These are phyloP conservation scores for Phengaris alcon DNA, from an alignment of 2,888 invertebrate genomes.

Conservation along the genomic window DNA sequence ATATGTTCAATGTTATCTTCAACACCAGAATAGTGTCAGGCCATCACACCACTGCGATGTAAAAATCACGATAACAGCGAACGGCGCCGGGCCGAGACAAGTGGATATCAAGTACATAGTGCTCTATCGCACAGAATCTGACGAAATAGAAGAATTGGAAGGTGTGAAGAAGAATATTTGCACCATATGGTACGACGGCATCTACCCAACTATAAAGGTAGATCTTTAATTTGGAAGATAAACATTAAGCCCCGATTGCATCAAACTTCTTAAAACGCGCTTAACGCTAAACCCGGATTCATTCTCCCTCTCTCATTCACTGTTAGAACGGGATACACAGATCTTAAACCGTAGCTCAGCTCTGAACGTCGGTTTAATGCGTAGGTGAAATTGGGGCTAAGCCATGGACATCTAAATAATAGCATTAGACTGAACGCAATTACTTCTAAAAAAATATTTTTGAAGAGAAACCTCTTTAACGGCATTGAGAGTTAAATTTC, in stretches of 20 bases:
- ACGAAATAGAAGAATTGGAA: conserved; percentile 64
- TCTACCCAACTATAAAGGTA: conserved; percentile 70
- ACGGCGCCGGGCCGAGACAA: conserved; percentile 63
- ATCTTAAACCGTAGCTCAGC: no score
- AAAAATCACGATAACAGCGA: conserved; percentile 55
- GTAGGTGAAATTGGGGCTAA: no score
- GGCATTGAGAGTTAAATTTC: no score
- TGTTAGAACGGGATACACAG: no score
- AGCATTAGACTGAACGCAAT: no score
- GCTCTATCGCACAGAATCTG: conserved; percentile 60
- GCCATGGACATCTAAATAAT: no score
- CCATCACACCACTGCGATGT: conserved; percentile 62
- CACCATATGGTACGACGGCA: conserved; percentile 70
- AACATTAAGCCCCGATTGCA: background rate
- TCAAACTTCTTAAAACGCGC: no score
- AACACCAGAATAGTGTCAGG: conserved; percentile 60
- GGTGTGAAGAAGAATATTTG: conserved; percentile 61
- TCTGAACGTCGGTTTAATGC: no score
- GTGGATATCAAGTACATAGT: conserved; percentile 61
- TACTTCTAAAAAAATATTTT: no score
- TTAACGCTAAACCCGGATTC: no score
- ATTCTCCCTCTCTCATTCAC: no score
- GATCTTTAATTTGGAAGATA: background rate
- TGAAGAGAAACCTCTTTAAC: no score
- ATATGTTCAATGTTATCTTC: background rate